phyloP scores from a whole-genome alignment of 2,797 vertebrate genomes.

The Micromesistius poutassou region DNA sequence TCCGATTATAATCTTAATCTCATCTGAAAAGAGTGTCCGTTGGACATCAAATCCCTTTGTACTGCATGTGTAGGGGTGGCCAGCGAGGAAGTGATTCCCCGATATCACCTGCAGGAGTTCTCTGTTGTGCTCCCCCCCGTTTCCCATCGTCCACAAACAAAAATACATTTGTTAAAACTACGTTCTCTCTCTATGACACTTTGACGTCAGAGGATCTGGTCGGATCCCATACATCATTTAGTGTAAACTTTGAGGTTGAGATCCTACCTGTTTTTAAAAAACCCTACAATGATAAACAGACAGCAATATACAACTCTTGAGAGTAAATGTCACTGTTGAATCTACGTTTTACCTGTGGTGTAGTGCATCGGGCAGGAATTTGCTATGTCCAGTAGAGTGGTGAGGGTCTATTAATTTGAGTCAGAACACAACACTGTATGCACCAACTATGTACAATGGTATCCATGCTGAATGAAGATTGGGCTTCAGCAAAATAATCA shows the following conservation, averaged over 20 bases:
- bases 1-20: constrained; percentile 4
- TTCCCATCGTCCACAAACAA: constrained; percentile 33
- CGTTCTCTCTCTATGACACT: constrained; percentile 10
- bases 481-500: neutral
- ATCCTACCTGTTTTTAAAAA: constrained; percentile 28
- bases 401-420: neutral
- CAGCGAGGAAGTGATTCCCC: constrained; percentile 39
- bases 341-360: neutral
- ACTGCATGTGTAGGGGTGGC: constrained; percentile 22
- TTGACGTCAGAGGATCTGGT: constrained; percentile 22
- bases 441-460: neutral
- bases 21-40: constrained; percentile 13
- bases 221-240: constrained; percentile 28
- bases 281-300: constrained; percentile 45
- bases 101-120: constrained; percentile 53
- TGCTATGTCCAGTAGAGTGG: neutral
- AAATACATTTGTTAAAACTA: constrained; percentile 64
- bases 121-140: constrained; percentile 41
- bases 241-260: constrained; percentile 51
- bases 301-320: constrained; percentile 22
- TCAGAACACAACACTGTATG: neutral
- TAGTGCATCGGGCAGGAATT: neutral
- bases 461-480: neutral
- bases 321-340: neutral
- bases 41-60: constrained; percentile 2